Evolutionary conservation across 30 jellyfish, hydroid and myxozoan species (phyloP).

Genomic region (Aurelia aurita): DNA sequence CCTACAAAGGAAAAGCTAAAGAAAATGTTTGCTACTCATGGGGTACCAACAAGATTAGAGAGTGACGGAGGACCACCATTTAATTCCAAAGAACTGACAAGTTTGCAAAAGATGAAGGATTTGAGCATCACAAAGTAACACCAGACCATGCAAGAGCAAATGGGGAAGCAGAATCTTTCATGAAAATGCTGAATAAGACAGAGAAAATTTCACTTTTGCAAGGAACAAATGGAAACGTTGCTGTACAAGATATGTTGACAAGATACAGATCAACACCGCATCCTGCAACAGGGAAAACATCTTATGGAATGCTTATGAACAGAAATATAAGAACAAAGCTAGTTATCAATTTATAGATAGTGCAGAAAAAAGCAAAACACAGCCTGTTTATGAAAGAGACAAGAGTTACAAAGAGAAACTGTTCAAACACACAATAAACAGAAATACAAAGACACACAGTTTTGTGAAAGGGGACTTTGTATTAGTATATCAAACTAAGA

Average conservation of each 20-base stretch:
- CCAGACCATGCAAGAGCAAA: conserved; percentile 22
- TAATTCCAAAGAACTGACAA: not conserved
- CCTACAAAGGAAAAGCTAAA: not conserved
- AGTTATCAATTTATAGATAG: too few species aligned
- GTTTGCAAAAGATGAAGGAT: conserved; percentile 6
- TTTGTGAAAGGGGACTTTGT: too few species aligned
- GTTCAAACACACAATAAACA: too few species aligned
- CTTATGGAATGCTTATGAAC: conserved; percentile 11
- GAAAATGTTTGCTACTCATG: conserved; percentile 17
- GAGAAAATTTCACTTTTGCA: conserved; percentile 4
- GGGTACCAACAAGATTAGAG: conserved; percentile 1
- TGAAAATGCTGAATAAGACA: not conserved
- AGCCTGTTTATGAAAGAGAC: too few species aligned
- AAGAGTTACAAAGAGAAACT: too few species aligned
- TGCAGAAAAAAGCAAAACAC: too few species aligned
- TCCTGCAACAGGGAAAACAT: conserved; percentile 19
- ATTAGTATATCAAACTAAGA: too few species aligned
- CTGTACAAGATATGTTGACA: conserved; percentile 14
- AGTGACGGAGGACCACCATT: not conserved
- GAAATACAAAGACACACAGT: too few species aligned
- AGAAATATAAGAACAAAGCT: conserved; percentile 15
- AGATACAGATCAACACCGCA: conserved; percentile 19
- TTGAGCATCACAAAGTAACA: not conserved
- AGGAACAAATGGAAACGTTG: conserved; percentile 7
- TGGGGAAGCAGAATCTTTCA: not conserved